Evolutionary conservation across 1,140 invertebrate species (phyloP).

Genomic region (Oedothorax gibbosus): DNA sequence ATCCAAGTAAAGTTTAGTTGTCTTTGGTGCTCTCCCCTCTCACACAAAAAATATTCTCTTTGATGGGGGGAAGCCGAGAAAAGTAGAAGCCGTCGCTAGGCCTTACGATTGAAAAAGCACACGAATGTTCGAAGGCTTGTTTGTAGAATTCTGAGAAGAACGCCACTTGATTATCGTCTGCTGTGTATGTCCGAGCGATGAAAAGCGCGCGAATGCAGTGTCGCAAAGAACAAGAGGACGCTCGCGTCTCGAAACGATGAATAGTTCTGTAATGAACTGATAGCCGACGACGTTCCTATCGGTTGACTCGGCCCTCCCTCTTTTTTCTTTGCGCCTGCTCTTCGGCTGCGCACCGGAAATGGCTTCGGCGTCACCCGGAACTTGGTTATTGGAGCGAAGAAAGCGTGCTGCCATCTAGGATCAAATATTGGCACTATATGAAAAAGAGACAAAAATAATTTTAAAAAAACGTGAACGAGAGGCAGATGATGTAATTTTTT

Average conservation of each 20-base stretch:
- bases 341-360: slow-evolving; percentile 52
- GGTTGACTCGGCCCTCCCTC: slow-evolving; percentile 56
- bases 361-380: slow-evolving; percentile 59
- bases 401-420: slow-evolving; percentile 47
- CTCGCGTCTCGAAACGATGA: slow-evolving; percentile 57
- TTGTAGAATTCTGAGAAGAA: slow-evolving; percentile 30
- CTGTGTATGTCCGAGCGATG: neutral
- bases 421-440: neutral
- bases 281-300: slow-evolving; percentile 54
- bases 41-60: no score
- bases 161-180: slow-evolving; percentile 27
- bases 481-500: no score
- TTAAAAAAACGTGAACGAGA: no score
- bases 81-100: slow-evolving; percentile 39
- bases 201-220: slow-evolving; percentile 17
- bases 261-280: slow-evolving; percentile 61
- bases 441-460: neutral
- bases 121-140: slow-evolving; percentile 18
- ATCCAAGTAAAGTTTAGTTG: slow-evolving; percentile 18
- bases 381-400: neutral
- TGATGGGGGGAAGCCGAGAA: neutral
- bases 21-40: no score
- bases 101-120: slow-evolving; percentile 23
- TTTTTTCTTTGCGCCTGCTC: slow-evolving; percentile 58
- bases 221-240: slow-evolving; percentile 31